Evolutionary conservation across 64 coral and sea anemone species (phyloP), one percentile per base, ranked within the genome.

Genomic region (Montipora cactus): DNA sequence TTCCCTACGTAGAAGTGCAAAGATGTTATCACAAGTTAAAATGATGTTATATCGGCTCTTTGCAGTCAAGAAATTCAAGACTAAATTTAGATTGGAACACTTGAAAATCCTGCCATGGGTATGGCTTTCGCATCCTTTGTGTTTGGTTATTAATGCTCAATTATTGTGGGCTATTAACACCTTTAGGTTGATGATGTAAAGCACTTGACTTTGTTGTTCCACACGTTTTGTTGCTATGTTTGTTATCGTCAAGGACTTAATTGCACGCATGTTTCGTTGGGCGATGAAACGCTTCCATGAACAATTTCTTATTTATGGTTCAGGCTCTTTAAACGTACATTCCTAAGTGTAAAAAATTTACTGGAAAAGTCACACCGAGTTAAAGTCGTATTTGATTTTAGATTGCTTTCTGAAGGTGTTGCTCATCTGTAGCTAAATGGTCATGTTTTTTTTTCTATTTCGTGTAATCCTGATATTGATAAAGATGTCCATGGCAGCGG

Each of bases 181-280:
- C 2, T 50, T 86, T 86, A 50, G 15, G 15, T 15, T 72, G 45
- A 86, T 72, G 82, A 71, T 11, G 15, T 86, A 23, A 51, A 19
- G 5, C 82, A 50, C 66, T 86, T 86, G 47, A 86, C 44, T 71
- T 23, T 71, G 45, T 3, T 25, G 82, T n/a, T 86, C 71, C 48
- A 51, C 67, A 8, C 6, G 11, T 8, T 8, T 22, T 86, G 82
- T 86, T 86, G 82, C 82, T 86, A 86, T 86, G 82, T 86, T 86
- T 72, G 15, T 86, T 49, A 50, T 86, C 82, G 82, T 72, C 20
- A 86, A 86, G 82, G 58, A 82, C 82, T 7, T 72, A 71, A 86
- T 86, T 16, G 5, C 82, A 23, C 16, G 44, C 82, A 70, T 84
- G 37, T 49, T 23, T 3, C 1, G 59, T 22, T 18, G 45, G 20